Conservation (phyloP, 2,113 vertebrate genomes). For the Acanthochromis polyacanthus region DNA sequence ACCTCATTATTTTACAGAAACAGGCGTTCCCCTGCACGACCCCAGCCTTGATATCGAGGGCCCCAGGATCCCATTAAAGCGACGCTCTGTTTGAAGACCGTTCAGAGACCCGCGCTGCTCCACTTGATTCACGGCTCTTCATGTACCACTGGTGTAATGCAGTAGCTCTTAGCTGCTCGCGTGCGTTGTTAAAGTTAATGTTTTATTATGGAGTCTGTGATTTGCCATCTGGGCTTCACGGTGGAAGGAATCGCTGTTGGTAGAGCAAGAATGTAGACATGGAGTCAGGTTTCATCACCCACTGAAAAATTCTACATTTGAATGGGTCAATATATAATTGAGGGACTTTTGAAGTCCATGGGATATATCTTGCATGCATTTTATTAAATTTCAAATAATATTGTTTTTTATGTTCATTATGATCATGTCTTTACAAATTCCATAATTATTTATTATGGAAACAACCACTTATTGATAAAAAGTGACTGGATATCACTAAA, state of each 20-base stretch:
- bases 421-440: no score
- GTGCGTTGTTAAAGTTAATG: constrained; percentile 72
- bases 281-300: no score
- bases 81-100: constrained; percentile 67
- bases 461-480: no score
- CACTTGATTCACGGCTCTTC: constrained; percentile 67
- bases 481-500: no score
- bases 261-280: no score
- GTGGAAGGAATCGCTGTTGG: constrained; percentile 33
- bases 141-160: constrained; percentile 62
- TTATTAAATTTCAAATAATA: no score
- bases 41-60: constrained; percentile 65
- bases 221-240: constrained; percentile 71
- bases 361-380: no score
- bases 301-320: no score
- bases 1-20: constrained; percentile 81
- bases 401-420: no score
- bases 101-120: constrained; percentile 57
- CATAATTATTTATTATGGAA: no score
- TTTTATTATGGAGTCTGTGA: constrained; percentile 68
- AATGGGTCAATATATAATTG: no score
- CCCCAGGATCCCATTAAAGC: constrained; percentile 75
- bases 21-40: constrained; percentile 63
- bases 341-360: no score
- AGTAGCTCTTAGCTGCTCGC: constrained; percentile 54